Conservation (phyloP, 1,140 invertebrate genomes). For the Calephelis nemesis region DNA sequence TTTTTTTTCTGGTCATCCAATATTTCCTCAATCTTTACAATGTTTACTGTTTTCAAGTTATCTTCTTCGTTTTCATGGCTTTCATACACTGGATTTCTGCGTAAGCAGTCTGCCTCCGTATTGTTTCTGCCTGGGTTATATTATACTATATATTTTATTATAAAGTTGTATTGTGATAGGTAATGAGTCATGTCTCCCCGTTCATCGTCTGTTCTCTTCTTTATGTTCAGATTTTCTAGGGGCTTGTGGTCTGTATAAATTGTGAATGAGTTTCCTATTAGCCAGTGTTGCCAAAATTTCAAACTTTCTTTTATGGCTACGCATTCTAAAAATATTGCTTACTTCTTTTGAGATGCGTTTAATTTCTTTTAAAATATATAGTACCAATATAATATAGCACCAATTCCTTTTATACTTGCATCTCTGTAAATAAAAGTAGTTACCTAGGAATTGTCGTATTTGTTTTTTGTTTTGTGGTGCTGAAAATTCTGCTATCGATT, state of each 20-base stretch:
- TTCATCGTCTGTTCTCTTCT: conserved; percentile 42
- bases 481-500: conserved; percentile 23
- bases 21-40: conserved; percentile 34
- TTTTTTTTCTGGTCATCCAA: conserved; percentile 32
- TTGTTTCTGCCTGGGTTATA: conserved; percentile 44
- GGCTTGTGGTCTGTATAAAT: conserved; percentile 63
- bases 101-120: conserved; percentile 53
- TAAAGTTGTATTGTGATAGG: conserved; percentile 35
- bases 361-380: conserved; percentile 32
- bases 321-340: conserved; percentile 40
- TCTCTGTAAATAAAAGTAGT: conserved; percentile 24
- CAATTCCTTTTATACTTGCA: conserved; percentile 25
- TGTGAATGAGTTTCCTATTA: conserved; percentile 47
- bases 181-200: conserved; percentile 33
- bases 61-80: conserved; percentile 30
- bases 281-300: conserved; percentile 39
- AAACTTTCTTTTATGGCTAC: conserved; percentile 37
- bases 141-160: no score
- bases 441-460: conserved; percentile 22
- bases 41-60: conserved; percentile 32
- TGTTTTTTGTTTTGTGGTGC: conserved; percentile 24
- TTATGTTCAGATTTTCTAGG: conserved; percentile 59
- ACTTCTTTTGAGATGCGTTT: conserved; percentile 34
- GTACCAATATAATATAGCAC: conserved; percentile 23
- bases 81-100: conserved; percentile 39